These are phyloP conservation scores for Oreotrochilus melanogaster DNA, from an alignment of 2,113 vertebrate genomes.

Conservation along the genomic window DNA sequence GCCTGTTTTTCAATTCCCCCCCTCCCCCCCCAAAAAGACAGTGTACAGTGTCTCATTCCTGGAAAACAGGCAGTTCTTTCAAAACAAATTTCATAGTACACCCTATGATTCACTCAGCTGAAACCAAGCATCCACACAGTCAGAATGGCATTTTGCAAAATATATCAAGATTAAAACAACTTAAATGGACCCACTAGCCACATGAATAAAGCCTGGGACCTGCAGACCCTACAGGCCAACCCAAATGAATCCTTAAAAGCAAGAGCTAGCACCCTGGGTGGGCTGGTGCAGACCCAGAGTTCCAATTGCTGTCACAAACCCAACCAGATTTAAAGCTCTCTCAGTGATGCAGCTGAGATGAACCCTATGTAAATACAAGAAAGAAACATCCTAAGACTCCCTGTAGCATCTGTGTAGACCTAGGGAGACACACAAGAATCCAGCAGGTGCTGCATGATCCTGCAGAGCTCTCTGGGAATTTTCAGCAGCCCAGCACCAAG, in stretches of 20 bases:
- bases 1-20: neutral
- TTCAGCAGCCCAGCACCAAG: neutral
- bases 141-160: constrained; percentile 1
- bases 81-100: neutral
- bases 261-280: neutral
- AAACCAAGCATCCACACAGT: neutral
- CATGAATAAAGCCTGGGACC: neutral
- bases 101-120: neutral
- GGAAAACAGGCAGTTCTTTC: neutral
- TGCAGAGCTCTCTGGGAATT: neutral
- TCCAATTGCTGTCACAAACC: accelerated
- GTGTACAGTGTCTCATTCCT: neutral
- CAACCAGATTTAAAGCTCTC: neutral
- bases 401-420: neutral
- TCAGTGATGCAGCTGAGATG: neutral
- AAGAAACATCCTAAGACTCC: neutral
- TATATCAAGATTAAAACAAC: neutral
- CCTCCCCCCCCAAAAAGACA: neutral
- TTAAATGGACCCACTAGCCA: neutral
- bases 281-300: neutral
- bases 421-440: accelerated
- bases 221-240: neutral
- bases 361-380: accelerated
- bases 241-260: neutral
- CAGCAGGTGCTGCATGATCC: neutral